A percentile compares a stretch with the other conserved stretches of the same genome.
Conservation (phyloP, 2,888 invertebrate species). For the Bruchidius siliquastri region DNA sequence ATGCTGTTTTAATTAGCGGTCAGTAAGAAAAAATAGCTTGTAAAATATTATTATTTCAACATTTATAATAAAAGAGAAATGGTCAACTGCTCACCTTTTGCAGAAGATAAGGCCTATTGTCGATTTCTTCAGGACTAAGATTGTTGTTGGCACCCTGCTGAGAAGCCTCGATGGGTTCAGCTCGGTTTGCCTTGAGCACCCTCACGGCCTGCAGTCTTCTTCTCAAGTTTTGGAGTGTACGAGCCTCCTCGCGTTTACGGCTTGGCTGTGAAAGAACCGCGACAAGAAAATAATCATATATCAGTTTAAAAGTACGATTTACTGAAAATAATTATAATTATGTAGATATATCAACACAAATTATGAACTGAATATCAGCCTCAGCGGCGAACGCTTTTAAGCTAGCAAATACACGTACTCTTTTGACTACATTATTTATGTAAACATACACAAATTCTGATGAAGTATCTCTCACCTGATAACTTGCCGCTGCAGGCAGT, state of each 20-base stretch:
- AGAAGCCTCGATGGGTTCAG: conserved; percentile 38
- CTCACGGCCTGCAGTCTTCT: conserved; percentile 59
- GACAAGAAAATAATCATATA: background rate
- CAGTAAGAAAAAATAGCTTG: too few species aligned
- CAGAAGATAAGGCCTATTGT: conserved; percentile 61
- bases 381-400: background rate
- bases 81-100: conserved; percentile 48
- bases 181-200: conserved; percentile 53
- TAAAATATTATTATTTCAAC: too few species aligned
- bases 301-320: too few species aligned
- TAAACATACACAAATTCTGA: too few species aligned
- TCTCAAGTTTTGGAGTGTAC: conserved; percentile 64
- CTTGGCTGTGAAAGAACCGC: conserved; percentile 51
- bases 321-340: too few species aligned
- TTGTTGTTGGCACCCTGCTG: conserved; percentile 33
- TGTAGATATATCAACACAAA: too few species aligned
- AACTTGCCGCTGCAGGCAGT: conserved; percentile 45
- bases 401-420: too few species aligned
- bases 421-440: too few species aligned
- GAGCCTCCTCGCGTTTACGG: conserved; percentile 63
- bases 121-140: conserved; percentile 51
- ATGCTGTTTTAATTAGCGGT: too few species aligned
- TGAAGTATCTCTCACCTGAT: conserved; percentile 38
- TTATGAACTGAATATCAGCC: background rate
- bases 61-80: too few species aligned